Base-by-base conservation (phyloP, 2,113 vertebrate genomes). In the Camarhynchus parvulus region DNA sequence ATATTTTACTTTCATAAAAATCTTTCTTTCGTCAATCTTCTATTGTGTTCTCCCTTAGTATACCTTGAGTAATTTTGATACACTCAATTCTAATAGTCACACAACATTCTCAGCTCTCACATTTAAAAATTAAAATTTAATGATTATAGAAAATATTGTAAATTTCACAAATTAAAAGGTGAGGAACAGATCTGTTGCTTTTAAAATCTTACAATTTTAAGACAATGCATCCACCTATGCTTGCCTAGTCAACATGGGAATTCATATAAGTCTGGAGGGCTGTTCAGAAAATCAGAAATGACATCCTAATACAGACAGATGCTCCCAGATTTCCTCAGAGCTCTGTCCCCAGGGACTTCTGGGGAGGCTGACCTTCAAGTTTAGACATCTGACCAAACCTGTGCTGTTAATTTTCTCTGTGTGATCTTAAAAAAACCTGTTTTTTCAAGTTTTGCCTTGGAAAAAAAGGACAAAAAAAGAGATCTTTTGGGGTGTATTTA, bases 241-340 rank as follows among this genome's bases (percentile, higher is more conserved):
- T 58, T 37, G 4, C 19, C 9, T 4, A 59, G 27, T 16, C 0
- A 1, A 5, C 11, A 63, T 1, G 13, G 10, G 7, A 89, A 70
- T 75, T 0, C 0, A 0, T 6, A 0, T 13, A 55, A 18, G 2
- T 66, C 30, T 25, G 47, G 37, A 55, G 8, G 4, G 11, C 39
- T 5, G 1, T 83, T 76, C 35, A 76, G 33, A 82, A 84, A 75
- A 63, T 72, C 35, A 44, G 16, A 17, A 89, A 7, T 37, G 3
- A 31, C 28, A 33, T 42, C 30, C 22, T 53, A 49, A 41, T 11
- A 49, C 3, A 47, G 23, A 16, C 35, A 62, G n/a, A 35, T 83
- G 39, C 10, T 94, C 39, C 18, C 33, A 53, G n/a, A 10, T 84
- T 77, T 89, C 15, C 21, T 67, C 16, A 46, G 47, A 66, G 17